Base-by-base conservation (phyloP, 2,113 vertebrate species). In the Ahaetulla prasina region DNA sequence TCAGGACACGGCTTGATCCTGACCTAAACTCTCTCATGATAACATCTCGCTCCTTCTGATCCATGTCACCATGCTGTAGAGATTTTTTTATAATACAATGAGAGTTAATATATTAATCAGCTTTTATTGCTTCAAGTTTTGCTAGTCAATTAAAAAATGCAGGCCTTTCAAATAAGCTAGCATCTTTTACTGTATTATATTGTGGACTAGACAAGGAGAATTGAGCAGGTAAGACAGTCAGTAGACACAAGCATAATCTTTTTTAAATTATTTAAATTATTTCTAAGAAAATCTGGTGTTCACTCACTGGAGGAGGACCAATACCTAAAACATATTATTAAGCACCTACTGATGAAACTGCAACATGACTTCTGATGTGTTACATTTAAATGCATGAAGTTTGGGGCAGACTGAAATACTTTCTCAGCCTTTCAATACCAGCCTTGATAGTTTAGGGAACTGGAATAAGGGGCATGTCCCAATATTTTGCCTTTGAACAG, bases 11-110 rank as follows among this genome's bases (percentile, higher is more conserved):
- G 96, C 99, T 99, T 18, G 99, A 99, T 85, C 99, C 99, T 47
- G 99, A 99, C 55, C 99, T 96, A 0, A 99, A 99, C 96, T 99
- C 99, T 54, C 99, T 98, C 99, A 99, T 99, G 95, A 99, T 99
- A 93, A 99, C 98, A 94, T 99, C 99, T 91, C 99, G 98, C 90
- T 99, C 99, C 96, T 99, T 99, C 98, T 99, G 99, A 95, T 99
- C 99, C 99, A 99, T 99, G 92, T 99, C 99, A 89, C 99, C 99
- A 94, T 99, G 99, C 99, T 99, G 96, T 0, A 53, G 45, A 94
- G 95, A 95, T 50, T n/a, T 60, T 60, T 68, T 47, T 9, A 60
- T 86, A 50, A 49, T 18, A 43, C 18, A 80, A 43, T 43, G 74
- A 39, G 35, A 43, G 35, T 80, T 22, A 39, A 22, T 39, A 16